phyloP scores from a whole-genome alignment of 1,140 invertebrate genomes.

The Drosophila teissieri region DNA sequence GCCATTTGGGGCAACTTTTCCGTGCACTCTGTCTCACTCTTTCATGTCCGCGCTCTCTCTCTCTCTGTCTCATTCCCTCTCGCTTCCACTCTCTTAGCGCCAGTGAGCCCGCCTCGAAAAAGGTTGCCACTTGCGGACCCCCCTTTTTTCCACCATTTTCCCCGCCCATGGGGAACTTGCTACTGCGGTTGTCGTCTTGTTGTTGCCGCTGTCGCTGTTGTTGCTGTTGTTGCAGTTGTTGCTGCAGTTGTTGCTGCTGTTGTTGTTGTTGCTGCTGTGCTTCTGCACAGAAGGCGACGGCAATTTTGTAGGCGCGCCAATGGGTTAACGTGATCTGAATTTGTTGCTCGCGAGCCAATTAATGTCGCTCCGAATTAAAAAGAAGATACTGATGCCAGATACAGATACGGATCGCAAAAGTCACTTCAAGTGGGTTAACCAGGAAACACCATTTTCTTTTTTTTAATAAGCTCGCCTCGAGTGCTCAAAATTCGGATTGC shows the following conservation, averaged over 20 bases:
- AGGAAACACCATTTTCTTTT: conserved; percentile 13
- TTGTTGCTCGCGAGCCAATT: conserved; percentile 77
- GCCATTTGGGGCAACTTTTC: conserved; percentile 52
- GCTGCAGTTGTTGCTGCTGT: conserved; percentile 7
- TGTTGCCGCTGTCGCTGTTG: conserved; percentile 19
- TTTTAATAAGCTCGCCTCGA: neutral
- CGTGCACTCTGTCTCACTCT: conserved; percentile 26
- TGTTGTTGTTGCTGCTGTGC: conserved; percentile 23
- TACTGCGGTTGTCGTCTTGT: conserved; percentile 50
- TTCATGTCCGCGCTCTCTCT: neutral
- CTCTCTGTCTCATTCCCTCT: conserved; percentile 4
- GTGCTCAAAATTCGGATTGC: neutral
- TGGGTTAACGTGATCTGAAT: conserved; percentile 82
- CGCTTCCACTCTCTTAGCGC: conserved; percentile 44
- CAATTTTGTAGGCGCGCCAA: conserved; percentile 70
- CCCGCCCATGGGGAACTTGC: conserved; percentile 28
- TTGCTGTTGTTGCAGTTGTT: neutral
- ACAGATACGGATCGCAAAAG: conserved; percentile 35
- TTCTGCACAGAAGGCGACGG: conserved; percentile 67
- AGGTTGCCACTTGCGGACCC: conserved; percentile 33
- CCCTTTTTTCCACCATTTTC: conserved; percentile 1
- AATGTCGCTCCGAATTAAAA: conserved; percentile 55
- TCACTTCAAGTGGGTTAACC: conserved; percentile 32
- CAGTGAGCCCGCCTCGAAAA: conserved; percentile 67
- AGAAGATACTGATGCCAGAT: conserved; percentile 36